These are phyloP conservation scores for Anableps anableps DNA, from an alignment of 2,797 vertebrate species.

Conservation along the genomic window DNA sequence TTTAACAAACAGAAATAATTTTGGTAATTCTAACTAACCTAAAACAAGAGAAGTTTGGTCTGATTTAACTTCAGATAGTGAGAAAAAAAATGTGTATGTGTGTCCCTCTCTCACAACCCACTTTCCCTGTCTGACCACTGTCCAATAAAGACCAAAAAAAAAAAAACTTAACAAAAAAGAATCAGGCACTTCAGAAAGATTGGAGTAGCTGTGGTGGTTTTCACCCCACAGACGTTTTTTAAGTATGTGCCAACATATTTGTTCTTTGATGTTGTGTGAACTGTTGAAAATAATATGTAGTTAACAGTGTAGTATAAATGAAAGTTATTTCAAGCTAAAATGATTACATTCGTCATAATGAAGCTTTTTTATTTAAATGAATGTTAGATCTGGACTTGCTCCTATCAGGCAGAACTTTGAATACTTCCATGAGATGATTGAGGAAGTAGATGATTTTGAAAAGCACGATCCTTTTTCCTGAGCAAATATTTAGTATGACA, in stretches of 20 bases:
- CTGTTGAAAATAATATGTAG: neutral
- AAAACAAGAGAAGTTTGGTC: too few species aligned
- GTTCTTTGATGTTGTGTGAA: neutral
- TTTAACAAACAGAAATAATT: too few species aligned
- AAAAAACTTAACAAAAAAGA: too few species aligned
- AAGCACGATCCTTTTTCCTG: neutral
- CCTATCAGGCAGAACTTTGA: neutral
- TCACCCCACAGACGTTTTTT: neutral
- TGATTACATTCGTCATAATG: neutral
- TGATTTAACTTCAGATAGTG: too few species aligned
- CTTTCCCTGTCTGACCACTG: too few species aligned
- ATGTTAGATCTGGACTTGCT: neutral
- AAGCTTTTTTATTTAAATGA: neutral
- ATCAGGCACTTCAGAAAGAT: neutral
- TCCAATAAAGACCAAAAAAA: too few species aligned
- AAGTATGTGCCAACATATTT: neutral
- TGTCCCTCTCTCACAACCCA: too few species aligned
- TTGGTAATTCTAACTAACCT: too few species aligned
- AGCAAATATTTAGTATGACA: neutral
- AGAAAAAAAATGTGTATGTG: too few species aligned
- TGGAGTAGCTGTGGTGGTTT: neutral
- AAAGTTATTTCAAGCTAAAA: neutral
- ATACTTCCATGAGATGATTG: neutral
- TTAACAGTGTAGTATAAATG: neutral
- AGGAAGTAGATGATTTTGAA: neutral